Evolutionary conservation across 2,888 invertebrate genomes (phyloP), one percentile per base, ranked within the genome.

Genomic region (Cephus spinipes): DNA sequence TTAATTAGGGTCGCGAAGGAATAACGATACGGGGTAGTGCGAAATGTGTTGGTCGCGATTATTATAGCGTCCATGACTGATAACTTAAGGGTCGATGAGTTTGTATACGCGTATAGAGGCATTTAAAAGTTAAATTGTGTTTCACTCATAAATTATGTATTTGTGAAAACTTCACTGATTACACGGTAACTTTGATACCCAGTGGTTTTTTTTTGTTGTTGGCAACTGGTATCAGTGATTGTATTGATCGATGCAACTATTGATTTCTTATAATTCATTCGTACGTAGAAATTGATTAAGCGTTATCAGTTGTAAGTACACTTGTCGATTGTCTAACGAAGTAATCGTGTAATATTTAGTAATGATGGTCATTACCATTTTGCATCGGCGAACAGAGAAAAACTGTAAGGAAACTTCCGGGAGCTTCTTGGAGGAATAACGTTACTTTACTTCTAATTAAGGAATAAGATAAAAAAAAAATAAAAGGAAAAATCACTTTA

Each of bases 71-170:
- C 77, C 81, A 74, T 79, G 71, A 32, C n/a, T 74, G 83, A 87
- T 87, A 87, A 87, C 55, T 87, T 86, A 85, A 87, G 83, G 83
- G 80, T 80, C 84, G 77, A 68, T 73, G 69, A 77, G 23, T 74
- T 31, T 4, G 30, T 77, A 33, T 74, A 36, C 15, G 30, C n/a
- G 77, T 82, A 79, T 74, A 79, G 78, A 79, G 80, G 79, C 84
- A 87, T 86, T 86, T 85, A 82, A 84, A 86, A 88, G 87, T 88
- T 87, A 86, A 88, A 88, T 88, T 84, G 84, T 83, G 80, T 83
- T 83, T 85, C 81, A 78, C 79, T 85, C 83, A 86, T 87, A 85
- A 85, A 88, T 88, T 85, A 88, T 86, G 83, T 82, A 87, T 84
- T 71, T 11, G 74, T 76, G 76, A 79, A 78, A 83, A 81, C 75